Percentiles rank a stretch among this genome's conserved stretches.
Conservation (phyloP, 2,888 invertebrate species). For the Rhogogaster chlorosoma region DNA sequence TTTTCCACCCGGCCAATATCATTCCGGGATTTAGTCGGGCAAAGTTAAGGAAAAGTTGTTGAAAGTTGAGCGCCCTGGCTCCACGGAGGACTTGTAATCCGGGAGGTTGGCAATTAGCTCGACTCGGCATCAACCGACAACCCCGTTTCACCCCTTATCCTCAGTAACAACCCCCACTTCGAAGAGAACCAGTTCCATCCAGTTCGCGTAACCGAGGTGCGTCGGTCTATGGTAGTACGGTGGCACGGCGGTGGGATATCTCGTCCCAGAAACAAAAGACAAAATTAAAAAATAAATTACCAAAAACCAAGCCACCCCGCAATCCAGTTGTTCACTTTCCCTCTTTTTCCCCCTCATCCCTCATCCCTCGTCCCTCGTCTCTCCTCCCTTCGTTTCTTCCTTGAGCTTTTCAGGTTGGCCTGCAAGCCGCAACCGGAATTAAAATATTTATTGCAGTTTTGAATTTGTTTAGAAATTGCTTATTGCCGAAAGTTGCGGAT, state of each 20-base stretch:
- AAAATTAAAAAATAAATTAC: constrained; percentile 72
- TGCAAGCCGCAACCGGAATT: constrained; percentile 66
- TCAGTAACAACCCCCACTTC: constrained; percentile 53
- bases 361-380: constrained; percentile 56
- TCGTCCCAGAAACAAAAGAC: constrained; percentile 65
- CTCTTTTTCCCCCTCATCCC: constrained; percentile 56
- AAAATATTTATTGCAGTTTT: constrained; percentile 71
- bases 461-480: constrained; percentile 74
- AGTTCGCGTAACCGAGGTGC: constrained; percentile 28
- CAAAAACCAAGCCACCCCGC: constrained; percentile 59
- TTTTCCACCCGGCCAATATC: constrained; percentile 20
- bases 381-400: constrained; percentile 45
- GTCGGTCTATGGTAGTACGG: constrained; percentile 19
- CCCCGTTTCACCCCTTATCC: constrained; percentile 72
- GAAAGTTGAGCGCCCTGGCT: constrained; percentile 48
- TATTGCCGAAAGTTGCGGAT: constrained; percentile 73
- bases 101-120: constrained; percentile 67
- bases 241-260: neutral
- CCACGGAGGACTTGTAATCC: constrained; percentile 54
- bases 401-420: neutral
- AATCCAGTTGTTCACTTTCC: constrained; percentile 55
- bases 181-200: constrained; percentile 18
- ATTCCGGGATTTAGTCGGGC: constrained; percentile 19
- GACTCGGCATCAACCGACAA: constrained; percentile 68
- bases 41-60: constrained; percentile 44